Evolutionary conservation across 2,888 invertebrate species (phyloP).

Genomic region (Apamea sordens): DNA sequence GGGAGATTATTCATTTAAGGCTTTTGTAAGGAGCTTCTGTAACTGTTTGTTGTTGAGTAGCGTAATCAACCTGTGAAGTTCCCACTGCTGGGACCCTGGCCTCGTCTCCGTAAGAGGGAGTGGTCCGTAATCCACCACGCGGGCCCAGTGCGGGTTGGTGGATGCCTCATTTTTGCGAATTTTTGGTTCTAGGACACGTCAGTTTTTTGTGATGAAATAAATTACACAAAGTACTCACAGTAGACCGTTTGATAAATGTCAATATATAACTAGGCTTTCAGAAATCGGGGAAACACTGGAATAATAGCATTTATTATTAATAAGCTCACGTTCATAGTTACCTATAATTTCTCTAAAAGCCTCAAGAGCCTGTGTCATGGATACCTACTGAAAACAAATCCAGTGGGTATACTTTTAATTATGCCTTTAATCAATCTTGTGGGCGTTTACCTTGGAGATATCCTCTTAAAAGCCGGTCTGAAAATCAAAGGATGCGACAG

Average conservation of each 20-base stretch:
- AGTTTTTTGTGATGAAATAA: background rate
- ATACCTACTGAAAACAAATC: background rate
- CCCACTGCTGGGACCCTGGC: background rate
- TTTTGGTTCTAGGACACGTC: background rate
- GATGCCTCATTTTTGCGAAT: background rate
- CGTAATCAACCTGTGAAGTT: background rate
- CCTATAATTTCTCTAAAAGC: background rate
- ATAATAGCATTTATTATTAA: background rate
- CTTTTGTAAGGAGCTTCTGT: background rate
- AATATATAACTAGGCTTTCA: background rate
- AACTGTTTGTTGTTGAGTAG: background rate
- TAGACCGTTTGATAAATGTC: background rate
- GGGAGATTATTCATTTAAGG: slow-evolving; percentile 4
- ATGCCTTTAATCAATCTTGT: background rate
- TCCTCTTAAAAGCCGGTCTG: background rate
- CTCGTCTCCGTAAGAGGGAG: background rate
- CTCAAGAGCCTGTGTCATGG: background rate
- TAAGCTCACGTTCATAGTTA: background rate
- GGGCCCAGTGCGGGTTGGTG: background rate
- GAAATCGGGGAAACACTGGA: background rate
- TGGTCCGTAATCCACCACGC: background rate
- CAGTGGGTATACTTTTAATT: background rate
- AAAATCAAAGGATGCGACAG: background rate
- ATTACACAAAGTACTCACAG: background rate
- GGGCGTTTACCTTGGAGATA: background rate